These are phyloP conservation scores for Lateolabrax maculatus DNA, from an alignment of 2,797 vertebrate species.

Conservation along the genomic window DNA sequence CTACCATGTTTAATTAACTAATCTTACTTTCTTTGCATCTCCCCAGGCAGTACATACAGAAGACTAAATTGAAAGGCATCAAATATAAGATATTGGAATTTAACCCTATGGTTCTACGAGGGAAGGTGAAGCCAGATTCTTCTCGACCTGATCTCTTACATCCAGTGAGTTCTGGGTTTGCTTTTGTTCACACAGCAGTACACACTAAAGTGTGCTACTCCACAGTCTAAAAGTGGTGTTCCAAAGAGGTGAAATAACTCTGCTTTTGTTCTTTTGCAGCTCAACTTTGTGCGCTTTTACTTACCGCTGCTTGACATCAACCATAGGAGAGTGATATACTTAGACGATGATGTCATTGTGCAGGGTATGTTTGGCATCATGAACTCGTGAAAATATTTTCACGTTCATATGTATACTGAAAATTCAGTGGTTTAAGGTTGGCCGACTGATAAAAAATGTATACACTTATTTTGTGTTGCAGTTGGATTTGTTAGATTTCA, in stretches of 20 bases:
- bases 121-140: conserved; percentile 94
- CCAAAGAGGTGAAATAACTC: neutral
- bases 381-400: neutral
- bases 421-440: neutral
- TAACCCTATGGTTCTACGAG: conserved; percentile 93
- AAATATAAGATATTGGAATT: conserved; percentile 95
- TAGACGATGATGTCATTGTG: conserved; percentile 97
- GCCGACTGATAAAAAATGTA: neutral
- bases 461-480: too few species aligned
- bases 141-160: conserved; percentile 94
- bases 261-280: conserved; percentile 83
- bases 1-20: neutral
- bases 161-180: conserved; percentile 89
- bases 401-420: neutral
- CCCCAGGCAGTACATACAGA: conserved; percentile 93
- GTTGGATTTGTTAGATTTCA: neutral
- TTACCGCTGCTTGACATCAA: conserved; percentile 91
- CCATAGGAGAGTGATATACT: conserved; percentile 93
- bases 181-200: too few species aligned
- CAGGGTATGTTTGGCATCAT: conserved; percentile 87
- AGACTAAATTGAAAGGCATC: conserved; percentile 91
- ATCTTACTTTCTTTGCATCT: neutral
- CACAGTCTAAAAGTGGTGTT: neutral
- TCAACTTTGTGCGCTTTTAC: conserved; percentile 98
- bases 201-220: neutral